A percentile compares a stretch with the other conserved stretches of the same genome.
Conservation (phyloP, 2,113 vertebrate species). For the Aramus guarauna region DNA sequence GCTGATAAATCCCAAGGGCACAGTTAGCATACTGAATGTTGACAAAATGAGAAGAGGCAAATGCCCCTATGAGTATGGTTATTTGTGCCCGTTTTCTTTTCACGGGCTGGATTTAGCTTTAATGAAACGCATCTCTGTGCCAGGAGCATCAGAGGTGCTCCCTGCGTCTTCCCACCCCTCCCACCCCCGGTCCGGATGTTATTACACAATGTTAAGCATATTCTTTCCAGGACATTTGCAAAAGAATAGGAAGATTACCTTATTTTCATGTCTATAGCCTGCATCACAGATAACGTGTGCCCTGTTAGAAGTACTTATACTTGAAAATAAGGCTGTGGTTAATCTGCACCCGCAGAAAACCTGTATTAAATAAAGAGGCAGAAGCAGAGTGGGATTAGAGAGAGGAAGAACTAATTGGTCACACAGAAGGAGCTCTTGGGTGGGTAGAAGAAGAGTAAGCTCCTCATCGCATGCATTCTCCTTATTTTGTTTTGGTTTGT, state of each 20-base stretch:
- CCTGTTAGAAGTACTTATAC: not conserved
- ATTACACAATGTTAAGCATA: slow-evolving; percentile 11
- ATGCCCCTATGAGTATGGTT: not conserved
- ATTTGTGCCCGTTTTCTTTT: not conserved
- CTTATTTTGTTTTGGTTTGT: slow-evolving; percentile 10
- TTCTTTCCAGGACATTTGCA: slow-evolving; percentile 41
- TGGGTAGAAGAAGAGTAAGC: not conserved
- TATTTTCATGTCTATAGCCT: slow-evolving; percentile 51
- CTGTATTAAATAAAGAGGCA: slow-evolving; percentile 3
- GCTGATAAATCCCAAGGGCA: not conserved
- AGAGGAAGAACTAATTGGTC: not conserved
- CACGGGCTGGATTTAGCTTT: not conserved
- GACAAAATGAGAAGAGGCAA: not conserved
- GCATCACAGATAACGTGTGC: slow-evolving; percentile 4
- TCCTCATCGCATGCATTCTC: not conserved
- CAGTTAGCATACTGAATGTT: not conserved
- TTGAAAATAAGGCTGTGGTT: slow-evolving; percentile 23
- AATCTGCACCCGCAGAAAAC: not conserved
- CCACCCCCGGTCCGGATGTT: not conserved
- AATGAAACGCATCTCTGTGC: not conserved
- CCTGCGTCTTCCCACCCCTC: not conserved
- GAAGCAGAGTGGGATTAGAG: slow-evolving; percentile 1
- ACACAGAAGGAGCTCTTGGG: not conserved
- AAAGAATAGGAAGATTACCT: slow-evolving; percentile 60
- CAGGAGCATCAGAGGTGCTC: not conserved